Conservation (phyloP, 2,797 vertebrate species). For the Tympanoctomys barrerae region DNA sequence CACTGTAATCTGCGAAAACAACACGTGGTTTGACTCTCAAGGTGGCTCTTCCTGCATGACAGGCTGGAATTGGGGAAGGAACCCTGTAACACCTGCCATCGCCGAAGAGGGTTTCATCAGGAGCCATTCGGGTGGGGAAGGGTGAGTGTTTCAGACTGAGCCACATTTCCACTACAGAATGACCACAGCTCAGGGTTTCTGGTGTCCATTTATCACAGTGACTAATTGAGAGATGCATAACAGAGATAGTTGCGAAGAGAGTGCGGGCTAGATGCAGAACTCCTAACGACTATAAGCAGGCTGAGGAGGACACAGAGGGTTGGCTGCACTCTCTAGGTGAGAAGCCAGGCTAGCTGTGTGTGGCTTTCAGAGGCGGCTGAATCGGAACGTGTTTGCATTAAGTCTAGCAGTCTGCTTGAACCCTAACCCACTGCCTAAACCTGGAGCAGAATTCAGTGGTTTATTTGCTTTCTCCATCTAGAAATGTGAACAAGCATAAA, state of each 20-base stretch:
- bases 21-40: not conserved
- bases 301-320: not conserved
- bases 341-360: not conserved
- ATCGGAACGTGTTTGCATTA: not conserved
- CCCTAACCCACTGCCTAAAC: not conserved
- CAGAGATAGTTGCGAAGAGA: not conserved
- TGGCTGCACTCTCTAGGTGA: not conserved
- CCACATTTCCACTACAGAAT: not conserved
- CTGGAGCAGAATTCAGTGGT: not conserved
- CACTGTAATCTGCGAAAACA: not conserved
- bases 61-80: not conserved
- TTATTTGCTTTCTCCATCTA: not conserved
- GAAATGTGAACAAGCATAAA: not conserved
- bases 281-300: not conserved
- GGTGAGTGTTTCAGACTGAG: not conserved
- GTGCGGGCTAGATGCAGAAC: not conserved
- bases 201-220: not conserved
- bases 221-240: not conserved
- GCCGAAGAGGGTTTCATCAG: not conserved
- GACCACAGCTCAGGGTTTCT: not conserved
- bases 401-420: not conserved
- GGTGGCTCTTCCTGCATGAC: not conserved
- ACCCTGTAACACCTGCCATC: not conserved
- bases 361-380: not conserved
- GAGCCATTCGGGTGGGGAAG: not conserved